These are phyloP conservation scores for Tetraodon nigroviridis DNA, from an alignment of 2,113 vertebrate species.

Conservation along the genomic window DNA sequence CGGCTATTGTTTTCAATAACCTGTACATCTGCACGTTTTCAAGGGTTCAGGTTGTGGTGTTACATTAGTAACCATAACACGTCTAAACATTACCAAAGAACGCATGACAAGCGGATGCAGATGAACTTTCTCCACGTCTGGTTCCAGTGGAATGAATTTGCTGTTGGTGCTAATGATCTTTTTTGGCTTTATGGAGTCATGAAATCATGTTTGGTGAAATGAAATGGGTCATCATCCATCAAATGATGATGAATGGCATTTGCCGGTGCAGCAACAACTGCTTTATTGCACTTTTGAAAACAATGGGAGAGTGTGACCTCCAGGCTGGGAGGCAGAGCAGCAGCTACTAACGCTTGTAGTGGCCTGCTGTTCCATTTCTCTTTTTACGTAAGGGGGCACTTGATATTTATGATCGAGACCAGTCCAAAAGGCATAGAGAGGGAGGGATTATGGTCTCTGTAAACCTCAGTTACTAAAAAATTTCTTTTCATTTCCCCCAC, in stretches of 20 bases:
- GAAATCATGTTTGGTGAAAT: constrained; percentile 41
- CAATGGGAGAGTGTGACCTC: constrained; percentile 40
- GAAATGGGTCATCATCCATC: constrained; percentile 57
- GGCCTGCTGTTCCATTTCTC: neutral
- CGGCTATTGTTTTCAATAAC: constrained; percentile 34
- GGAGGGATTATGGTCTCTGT: too few species aligned
- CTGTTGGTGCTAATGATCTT: constrained; percentile 47
- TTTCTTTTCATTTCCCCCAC: too few species aligned
- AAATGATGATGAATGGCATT: constrained; percentile 56
- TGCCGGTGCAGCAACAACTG: constrained; percentile 27
- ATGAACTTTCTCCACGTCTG: constrained; percentile 36
- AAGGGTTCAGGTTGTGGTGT: constrained; percentile 31
- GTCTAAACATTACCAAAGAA: constrained; percentile 48
- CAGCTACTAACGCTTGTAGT: neutral
- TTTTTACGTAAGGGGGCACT: neutral
- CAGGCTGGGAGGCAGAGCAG: constrained; percentile 21
- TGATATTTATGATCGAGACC: neutral
- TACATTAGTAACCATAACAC: constrained; percentile 35
- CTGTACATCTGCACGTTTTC: constrained; percentile 40
- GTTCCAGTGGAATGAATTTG: constrained; percentile 30
- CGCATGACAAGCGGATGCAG: constrained; percentile 35
- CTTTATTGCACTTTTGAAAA: constrained; percentile 49
- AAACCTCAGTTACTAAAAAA: too few species aligned
- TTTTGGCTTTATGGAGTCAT: constrained; percentile 34
- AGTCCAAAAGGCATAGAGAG: neutral